phyloP scores from a whole-genome alignment of 2,888 invertebrate species.

The Dryobota labecula region DNA sequence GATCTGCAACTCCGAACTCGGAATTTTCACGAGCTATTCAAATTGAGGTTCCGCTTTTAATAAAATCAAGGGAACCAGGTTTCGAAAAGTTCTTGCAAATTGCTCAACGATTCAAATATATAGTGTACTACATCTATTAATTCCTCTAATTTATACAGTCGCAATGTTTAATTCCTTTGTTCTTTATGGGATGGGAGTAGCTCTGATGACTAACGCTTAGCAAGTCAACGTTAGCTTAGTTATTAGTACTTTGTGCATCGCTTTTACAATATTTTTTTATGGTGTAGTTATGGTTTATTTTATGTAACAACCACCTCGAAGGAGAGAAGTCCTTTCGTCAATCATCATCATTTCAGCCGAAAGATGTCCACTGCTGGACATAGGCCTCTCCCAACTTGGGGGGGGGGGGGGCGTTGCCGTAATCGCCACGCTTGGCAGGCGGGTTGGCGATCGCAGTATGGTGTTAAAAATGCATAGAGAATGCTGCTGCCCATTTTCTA shows the following conservation, averaged over 20 bases:
- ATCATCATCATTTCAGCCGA: too few species aligned
- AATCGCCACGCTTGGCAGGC: too few species aligned
- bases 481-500: too few species aligned
- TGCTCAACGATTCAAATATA: constrained; percentile 19
- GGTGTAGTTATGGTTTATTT: not conserved
- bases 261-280: constrained; percentile 49
- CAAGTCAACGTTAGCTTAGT: constrained; percentile 54
- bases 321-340: not conserved
- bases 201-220: constrained; percentile 61
- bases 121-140: constrained; percentile 35
- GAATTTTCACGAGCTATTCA: constrained; percentile 36
- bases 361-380: too few species aligned
- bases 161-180: constrained; percentile 69
- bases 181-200: constrained; percentile 58
- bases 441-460: too few species aligned
- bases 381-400: too few species aligned
- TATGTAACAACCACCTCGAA: too few species aligned
- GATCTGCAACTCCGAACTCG: constrained; percentile 8
- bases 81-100: constrained; percentile 15
- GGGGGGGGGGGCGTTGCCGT: too few species aligned
- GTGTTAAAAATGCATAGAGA: too few species aligned
- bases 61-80: not conserved
- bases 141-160: constrained; percentile 52
- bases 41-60: constrained; percentile 13
- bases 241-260: constrained; percentile 42